Conservation (phyloP, 2,113 vertebrate species). For the Menidia beryllina region DNA sequence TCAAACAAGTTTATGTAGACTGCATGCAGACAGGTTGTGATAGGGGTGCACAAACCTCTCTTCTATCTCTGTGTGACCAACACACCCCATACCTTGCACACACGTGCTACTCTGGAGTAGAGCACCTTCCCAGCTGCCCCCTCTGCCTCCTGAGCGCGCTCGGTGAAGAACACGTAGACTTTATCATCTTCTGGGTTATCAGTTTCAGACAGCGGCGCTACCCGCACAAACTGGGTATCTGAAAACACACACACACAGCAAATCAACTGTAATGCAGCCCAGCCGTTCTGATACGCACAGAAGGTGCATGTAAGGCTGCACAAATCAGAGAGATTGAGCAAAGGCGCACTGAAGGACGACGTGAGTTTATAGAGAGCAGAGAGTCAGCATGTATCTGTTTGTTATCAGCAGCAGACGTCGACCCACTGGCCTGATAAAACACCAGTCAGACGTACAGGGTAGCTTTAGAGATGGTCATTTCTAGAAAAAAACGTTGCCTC, state of each 20-base stretch:
- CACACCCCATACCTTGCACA: slow-evolving; percentile 81
- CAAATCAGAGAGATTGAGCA: not conserved
- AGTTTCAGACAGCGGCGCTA: slow-evolving; percentile 84
- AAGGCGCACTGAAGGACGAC: slow-evolving; percentile 1
- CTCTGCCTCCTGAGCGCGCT: slow-evolving; percentile 85
- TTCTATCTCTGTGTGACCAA: slow-evolving; percentile 19
- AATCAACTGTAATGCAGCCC: slow-evolving; percentile 11
- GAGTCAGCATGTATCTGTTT: slow-evolving; percentile 45
- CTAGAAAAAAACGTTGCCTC: not conserved
- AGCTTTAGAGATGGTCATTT: slow-evolving; percentile 35
- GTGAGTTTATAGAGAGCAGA: slow-evolving; percentile 46
- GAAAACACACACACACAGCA: slow-evolving; percentile 21
- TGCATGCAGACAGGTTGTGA: slow-evolving; percentile 38
- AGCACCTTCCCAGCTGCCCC: slow-evolving; percentile 83
- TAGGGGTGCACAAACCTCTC: slow-evolving; percentile 13
- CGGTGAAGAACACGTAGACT: slow-evolving; percentile 87
- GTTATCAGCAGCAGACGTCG: slow-evolving; percentile 55
- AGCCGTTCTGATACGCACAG: slow-evolving; percentile 5
- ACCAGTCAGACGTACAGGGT: not conserved
- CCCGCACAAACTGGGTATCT: slow-evolving; percentile 86
- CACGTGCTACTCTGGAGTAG: slow-evolving; percentile 84
- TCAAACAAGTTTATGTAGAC: slow-evolving; percentile 43
- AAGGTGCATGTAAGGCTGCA: slow-evolving; percentile 7
- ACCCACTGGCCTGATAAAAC: slow-evolving; percentile 45
- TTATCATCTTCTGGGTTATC: slow-evolving; percentile 88